phyloP scores from a whole-genome alignment of 2,888 invertebrate genomes.

The Apotomis turbidana region DNA sequence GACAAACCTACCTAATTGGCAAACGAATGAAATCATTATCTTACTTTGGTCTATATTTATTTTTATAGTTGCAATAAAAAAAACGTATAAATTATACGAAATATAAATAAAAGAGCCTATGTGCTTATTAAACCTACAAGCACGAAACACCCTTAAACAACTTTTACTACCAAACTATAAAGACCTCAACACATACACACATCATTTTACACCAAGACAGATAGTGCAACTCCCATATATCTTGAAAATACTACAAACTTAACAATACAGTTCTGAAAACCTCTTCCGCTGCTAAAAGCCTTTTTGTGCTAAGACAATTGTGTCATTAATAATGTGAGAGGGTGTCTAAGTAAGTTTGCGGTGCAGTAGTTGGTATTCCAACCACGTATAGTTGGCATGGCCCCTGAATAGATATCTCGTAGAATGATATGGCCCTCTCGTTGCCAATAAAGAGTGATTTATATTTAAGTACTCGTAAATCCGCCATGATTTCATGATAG shows the following conservation, averaged over 20 bases:
- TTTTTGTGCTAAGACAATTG: background rate
- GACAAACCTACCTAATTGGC: no score
- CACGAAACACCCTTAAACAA: conserved; percentile 28
- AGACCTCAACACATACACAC: conserved; percentile 66
- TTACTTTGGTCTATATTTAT: no score
- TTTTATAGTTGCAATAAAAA: no score
- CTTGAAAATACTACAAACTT: conserved; percentile 23
- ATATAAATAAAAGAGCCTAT: background rate
- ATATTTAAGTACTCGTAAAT: conserved; percentile 66
- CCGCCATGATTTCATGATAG: conserved; percentile 52
- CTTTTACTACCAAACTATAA: conserved; percentile 48
- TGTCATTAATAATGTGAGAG: background rate
- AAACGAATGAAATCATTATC: no score
- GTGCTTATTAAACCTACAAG: background rate
- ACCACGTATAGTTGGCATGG: conserved; percentile 72
- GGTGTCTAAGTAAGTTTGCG: conserved; percentile 44
- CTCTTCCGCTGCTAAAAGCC: background rate
- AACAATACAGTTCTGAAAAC: background rate
- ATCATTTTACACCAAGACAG: conserved; percentile 57
- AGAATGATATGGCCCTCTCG: conserved; percentile 77
- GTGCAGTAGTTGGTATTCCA: conserved; percentile 63
- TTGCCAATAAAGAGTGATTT: conserved; percentile 79
- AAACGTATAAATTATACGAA: background rate
- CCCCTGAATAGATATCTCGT: conserved; percentile 78
- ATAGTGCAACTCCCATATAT: conserved; percentile 54